These are phyloP conservation scores for Luidia sarsii DNA, from an alignment of 53 echinoderm and acorn worm genomes.

Conservation along the genomic window DNA sequence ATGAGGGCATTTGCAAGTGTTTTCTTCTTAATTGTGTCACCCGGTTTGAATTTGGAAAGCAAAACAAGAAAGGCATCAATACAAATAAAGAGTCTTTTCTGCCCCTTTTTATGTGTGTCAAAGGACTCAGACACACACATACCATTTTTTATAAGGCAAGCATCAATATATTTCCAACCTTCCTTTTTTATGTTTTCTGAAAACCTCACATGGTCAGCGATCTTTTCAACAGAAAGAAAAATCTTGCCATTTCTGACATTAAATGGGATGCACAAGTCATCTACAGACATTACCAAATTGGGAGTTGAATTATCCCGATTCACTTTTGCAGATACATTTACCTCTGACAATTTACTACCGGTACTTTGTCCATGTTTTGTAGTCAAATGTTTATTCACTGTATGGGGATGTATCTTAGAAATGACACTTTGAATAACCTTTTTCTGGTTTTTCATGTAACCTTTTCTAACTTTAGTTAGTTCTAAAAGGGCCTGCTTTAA, in stretches of 20 bases:
- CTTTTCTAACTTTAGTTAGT: not conserved
- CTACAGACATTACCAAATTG: not conserved
- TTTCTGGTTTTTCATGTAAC: constrained; percentile 15
- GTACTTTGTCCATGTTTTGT: not conserved
- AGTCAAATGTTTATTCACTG: not conserved
- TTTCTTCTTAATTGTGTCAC: not conserved
- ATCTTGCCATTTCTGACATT: not conserved
- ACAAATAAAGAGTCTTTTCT: constrained; percentile 6
- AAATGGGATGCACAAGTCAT: constrained; percentile 7
- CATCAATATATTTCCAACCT: constrained; percentile 23
- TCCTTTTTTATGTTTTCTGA: constrained; percentile 3
- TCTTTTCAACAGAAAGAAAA: not conserved
- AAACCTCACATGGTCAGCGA: not conserved
- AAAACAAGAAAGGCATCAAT: constrained; percentile 8
- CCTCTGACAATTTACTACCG: not conserved
- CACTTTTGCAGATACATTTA: not conserved
- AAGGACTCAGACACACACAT: not conserved
- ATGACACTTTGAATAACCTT: constrained; percentile 11
- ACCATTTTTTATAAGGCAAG: not conserved
- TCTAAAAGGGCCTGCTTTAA: not conserved
- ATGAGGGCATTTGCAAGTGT: not conserved
- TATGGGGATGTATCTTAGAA: not conserved
- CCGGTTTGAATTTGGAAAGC: not conserved
- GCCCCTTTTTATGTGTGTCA: constrained; percentile 8
- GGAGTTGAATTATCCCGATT: not conserved